Evolutionary conservation across 2,888 invertebrate species (phyloP).

Genomic region (Dolomedes plantarius): DNA sequence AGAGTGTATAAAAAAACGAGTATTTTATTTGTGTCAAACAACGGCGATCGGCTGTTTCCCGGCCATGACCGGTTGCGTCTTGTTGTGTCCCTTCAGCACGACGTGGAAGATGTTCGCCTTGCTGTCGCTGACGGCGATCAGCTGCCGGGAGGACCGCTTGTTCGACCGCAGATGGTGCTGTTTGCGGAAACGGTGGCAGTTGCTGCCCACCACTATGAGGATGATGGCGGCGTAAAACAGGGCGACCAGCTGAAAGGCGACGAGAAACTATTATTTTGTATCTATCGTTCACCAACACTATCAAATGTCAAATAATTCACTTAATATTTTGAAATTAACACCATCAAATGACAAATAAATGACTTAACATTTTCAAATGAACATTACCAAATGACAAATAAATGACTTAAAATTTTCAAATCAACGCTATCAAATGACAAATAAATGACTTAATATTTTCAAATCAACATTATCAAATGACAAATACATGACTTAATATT

Average conservation of each 20-base stretch:
- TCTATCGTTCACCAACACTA: too few species aligned
- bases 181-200: constrained; percentile 66
- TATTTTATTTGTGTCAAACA: neutral
- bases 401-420: too few species aligned
- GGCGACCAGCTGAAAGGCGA: constrained; percentile 50
- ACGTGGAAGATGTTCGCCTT: constrained; percentile 71
- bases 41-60: neutral
- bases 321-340: too few species aligned
- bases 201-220: constrained; percentile 62
- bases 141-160: constrained; percentile 35
- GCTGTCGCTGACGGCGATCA: constrained; percentile 60
- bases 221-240: constrained; percentile 67
- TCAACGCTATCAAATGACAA: too few species aligned
- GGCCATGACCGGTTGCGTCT: neutral
- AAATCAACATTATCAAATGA: too few species aligned
- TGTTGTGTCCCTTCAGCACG: constrained; percentile 46
- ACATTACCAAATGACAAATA: too few species aligned
- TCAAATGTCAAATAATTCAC: too few species aligned
- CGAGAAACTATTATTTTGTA: too few species aligned
- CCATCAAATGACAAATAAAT: too few species aligned
- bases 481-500: too few species aligned
- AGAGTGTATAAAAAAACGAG: neutral
- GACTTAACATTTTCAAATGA: too few species aligned
- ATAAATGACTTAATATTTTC: too few species aligned
- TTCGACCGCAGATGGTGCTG: constrained; percentile 10